Base-by-base conservation (phyloP, 2,797 vertebrate genomes). In the Pangasius djambal region DNA sequence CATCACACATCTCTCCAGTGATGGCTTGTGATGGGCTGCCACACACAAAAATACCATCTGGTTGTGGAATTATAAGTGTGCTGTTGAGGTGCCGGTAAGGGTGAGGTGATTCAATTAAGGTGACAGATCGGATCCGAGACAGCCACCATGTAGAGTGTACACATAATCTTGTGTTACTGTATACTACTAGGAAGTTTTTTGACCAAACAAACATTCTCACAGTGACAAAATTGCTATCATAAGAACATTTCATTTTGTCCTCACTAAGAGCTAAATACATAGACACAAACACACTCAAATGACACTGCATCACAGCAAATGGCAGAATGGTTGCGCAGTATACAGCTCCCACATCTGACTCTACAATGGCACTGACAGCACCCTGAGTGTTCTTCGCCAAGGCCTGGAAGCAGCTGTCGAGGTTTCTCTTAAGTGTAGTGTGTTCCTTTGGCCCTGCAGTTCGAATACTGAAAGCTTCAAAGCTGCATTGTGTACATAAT, bases 11-110 rank as follows among this genome's bases (percentile, higher is more conserved):
- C 92, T 89, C 70, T 72, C 87, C 87, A 82, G 31, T 92, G 91
- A 93, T 92, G 91, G 72, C 69, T 92, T 92, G 86, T 83, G 92
- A 93, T 91, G 89, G 88, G 75, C 83, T 75, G 91, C 90, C 83
- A 82, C 79, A 87, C 65, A 86, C 40, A 65, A 74, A 70, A 86
- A 87, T 75, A 22, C 72, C 59, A 88, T 88, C 86, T 89, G 89
- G 89, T 89, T 85, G 67, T 87, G 74, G 61, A 55, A 83, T 59
- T 40, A 78, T 67, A 82, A 34, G 88, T 6, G 84, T 61, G 83
- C 18, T 89, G 67, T 20, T 61, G 59, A 63, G 83, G 20, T 87
- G 81, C 22, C 15, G 9, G 72, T 75, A 25, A 74, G 22, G 40
- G 40, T 83, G 65, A 78, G 44, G 79, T 50, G 79, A 89, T 89